Conservation (phyloP, 2,797 vertebrate genomes). For the Lepilemur septentrionalis region DNA sequence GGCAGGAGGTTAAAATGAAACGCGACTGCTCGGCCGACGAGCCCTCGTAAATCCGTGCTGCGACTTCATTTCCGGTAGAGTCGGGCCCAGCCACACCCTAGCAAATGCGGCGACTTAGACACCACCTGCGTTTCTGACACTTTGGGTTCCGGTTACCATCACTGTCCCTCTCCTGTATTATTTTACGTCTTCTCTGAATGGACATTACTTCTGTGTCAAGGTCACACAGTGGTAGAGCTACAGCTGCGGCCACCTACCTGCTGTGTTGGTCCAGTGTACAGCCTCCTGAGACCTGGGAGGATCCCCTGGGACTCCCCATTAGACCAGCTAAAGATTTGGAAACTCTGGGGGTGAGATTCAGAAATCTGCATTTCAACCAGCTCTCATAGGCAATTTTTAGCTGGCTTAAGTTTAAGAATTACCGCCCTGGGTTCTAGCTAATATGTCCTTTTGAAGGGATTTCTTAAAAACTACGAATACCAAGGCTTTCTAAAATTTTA, state of each 20-base stretch:
- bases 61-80: slow-evolving; percentile 41
- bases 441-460: not conserved
- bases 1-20: not conserved
- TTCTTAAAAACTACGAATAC: not conserved
- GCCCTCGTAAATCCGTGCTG: not conserved
- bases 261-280: not conserved
- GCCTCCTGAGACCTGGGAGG: not conserved
- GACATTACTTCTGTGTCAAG: slow-evolving; percentile 47
- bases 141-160: not conserved
- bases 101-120: not conserved
- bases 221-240: slow-evolving; percentile 43
- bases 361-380: not conserved
- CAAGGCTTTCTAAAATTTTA: not conserved
- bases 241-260: not conserved
- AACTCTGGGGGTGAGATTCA: not conserved
- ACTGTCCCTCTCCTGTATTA: not conserved
- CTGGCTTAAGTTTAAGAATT: not conserved
- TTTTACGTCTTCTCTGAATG: not conserved
- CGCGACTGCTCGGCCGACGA: not conserved
- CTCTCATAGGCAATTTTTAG: not conserved
- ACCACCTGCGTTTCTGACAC: slow-evolving; percentile 43
- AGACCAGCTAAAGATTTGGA: not conserved
- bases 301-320: not conserved
- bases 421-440: not conserved
- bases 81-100: slow-evolving; percentile 69